Percentiles rank a stretch among this genome's conserved stretches.
phyloP scores from a whole-genome alignment of 2,113 vertebrate species.

The Odocoileus virginianus region DNA sequence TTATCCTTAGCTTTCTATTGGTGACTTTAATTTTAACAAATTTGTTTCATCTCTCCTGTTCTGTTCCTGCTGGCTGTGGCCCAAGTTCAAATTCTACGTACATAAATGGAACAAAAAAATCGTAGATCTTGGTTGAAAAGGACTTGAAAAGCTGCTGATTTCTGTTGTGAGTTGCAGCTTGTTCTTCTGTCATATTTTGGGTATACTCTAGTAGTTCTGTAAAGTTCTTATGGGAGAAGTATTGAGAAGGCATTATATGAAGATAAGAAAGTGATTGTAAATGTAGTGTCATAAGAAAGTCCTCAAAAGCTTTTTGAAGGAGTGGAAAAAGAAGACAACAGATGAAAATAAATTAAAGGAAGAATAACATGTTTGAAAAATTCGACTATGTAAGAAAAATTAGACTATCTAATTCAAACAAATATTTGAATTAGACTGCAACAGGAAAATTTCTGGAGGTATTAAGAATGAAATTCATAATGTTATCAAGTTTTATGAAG shows the following conservation, averaged over 20 bases:
- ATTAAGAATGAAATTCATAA: background rate
- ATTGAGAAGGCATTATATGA: background rate
- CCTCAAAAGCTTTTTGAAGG: background rate
- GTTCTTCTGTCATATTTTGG: background rate
- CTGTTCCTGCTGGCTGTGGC: background rate
- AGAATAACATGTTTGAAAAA: background rate
- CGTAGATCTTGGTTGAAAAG: background rate
- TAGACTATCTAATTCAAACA: background rate
- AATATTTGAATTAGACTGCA: background rate
- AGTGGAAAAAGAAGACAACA: background rate
- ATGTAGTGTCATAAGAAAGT: background rate
- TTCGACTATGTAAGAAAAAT: background rate
- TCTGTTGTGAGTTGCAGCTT: background rate
- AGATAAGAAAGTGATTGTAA: background rate
- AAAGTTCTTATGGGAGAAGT: background rate
- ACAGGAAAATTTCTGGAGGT: background rate
- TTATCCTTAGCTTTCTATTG: background rate
- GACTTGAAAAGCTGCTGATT: background rate
- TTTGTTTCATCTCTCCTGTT: background rate
- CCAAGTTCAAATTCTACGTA: background rate
- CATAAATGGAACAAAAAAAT: background rate
- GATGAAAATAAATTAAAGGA: background rate
- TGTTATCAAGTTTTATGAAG: background rate
- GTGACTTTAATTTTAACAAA: constrained; percentile 18
- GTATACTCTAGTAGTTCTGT: background rate